These are phyloP conservation scores for Embidobia sp. DNA, from an alignment of 2,888 invertebrate genomes.

Conservation along the genomic window DNA sequence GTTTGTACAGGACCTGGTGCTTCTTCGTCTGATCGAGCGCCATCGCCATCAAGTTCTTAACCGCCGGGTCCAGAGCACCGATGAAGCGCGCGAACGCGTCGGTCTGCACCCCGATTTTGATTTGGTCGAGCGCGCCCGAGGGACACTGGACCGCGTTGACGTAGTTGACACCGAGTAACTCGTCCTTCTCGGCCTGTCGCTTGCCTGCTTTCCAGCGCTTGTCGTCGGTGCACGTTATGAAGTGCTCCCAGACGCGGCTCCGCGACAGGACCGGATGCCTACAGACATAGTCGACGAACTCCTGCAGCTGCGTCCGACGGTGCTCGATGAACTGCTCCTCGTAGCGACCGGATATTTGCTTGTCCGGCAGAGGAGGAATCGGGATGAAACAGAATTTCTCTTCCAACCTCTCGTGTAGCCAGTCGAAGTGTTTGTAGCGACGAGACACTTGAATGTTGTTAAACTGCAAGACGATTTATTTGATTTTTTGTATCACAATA, in stretches of 20 bases:
- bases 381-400: constrained; percentile 97
- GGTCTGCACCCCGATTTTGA: constrained; percentile 89
- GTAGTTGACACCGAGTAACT: constrained; percentile 93
- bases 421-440: constrained; percentile 99
- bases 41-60: constrained; percentile 91
- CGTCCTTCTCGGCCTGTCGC: constrained; percentile 96
- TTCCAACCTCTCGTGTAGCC: constrained; percentile 96
- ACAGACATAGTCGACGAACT: constrained; percentile 98
- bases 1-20: constrained; percentile 91
- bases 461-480: no score
- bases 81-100: constrained; percentile 89
- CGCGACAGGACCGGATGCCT: constrained; percentile 96
- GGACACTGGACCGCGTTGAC: constrained; percentile 95
- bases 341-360: constrained; percentile 98
- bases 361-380: constrained; percentile 98
- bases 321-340: constrained; percentile 99
- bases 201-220: constrained; percentile 99
- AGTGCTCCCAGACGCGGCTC: constrained; percentile 97
- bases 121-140: constrained; percentile 87
- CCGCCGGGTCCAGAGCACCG: constrained; percentile 92
- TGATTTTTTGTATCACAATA: no score
- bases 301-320: constrained; percentile 95
- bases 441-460: constrained; percentile 96
- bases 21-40: constrained; percentile 93
- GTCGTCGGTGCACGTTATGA: constrained; percentile 98